Base-by-base conservation (phyloP, 2,797 vertebrate genomes). In the Phrynocephalus vlangalii region DNA sequence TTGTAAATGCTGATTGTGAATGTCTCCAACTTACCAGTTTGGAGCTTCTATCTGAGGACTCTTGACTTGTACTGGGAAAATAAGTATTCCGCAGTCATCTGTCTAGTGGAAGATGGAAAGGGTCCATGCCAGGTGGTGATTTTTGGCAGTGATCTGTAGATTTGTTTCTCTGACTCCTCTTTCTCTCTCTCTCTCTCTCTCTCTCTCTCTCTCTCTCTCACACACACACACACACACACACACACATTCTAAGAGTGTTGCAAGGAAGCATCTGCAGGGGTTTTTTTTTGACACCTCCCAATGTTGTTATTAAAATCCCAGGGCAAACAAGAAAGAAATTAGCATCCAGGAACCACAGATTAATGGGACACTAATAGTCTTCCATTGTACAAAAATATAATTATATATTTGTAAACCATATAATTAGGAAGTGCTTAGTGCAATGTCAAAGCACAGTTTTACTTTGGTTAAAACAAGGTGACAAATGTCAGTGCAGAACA, bases 261-360 rank as follows among this genome's bases (percentile, higher is more conserved):
- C 80, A 79, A 72, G 75, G 88, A 89, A 77, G 75, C 82, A 91
- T 76, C 24, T 83, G 22, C 60, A 60, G 0, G 0, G 91, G 38
- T 44, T 44, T 44, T 44, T 38, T 44, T 22, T 60, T 86, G 87
- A 86, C 6, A 0, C 33, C 77, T 89, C 82, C 76, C 92, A 88
- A 68, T 87, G 68, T 63, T 50, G 15, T 66, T 81, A 44, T 77
- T 91, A 87, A 83, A 91, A 77, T 79, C 81, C 48, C 85, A 28
- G 82, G 88, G 84, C 83, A 48, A 72, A 30, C 0, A 9, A 86
- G 75, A 86, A 82, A 50, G 73, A 84, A 52, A 52, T 88, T 66
- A 73, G 63, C 86, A 87, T 70, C 83, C 70, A 10, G 8, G 82
- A 91, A 73, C 84, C 67, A 3, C 3, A 28, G 77, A 38, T 48